phyloP scores from a whole-genome alignment of 2,888 invertebrate genomes.

The Lithosia quadra region DNA sequence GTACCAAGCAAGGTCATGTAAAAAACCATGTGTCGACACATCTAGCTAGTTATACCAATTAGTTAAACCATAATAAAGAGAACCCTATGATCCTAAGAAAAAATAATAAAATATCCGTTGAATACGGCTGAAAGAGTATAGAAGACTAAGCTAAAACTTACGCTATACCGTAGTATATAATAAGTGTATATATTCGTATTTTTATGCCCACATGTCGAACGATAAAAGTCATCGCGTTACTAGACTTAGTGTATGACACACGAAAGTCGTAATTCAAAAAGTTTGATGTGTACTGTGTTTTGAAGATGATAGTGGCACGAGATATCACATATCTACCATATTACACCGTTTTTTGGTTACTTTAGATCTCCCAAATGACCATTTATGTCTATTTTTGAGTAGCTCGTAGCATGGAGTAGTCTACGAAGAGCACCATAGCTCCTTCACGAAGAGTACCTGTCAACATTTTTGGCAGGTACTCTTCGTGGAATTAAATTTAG shows the following conservation, averaged over 20 bases:
- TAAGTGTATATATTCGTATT: slow-evolving; percentile 59
- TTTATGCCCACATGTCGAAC: slow-evolving; percentile 73
- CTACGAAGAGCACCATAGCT: no score
- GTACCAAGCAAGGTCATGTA: slow-evolving; percentile 20
- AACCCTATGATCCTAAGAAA: slow-evolving; percentile 2
- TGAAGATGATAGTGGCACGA: slow-evolving; percentile 42
- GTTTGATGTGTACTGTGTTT: slow-evolving; percentile 45
- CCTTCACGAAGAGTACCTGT: no score
- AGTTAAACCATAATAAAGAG: slow-evolving; percentile 21
- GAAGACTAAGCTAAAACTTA: slow-evolving; percentile 68
- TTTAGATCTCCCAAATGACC: not conserved
- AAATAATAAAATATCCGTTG: slow-evolving; percentile 51
- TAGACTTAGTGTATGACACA: slow-evolving; percentile 68
- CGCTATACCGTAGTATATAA: slow-evolving; percentile 50
- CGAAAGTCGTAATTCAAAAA: slow-evolving; percentile 73
- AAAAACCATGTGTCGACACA: slow-evolving; percentile 24
- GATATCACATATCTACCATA: slow-evolving; percentile 35
- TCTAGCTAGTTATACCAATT: not conserved
- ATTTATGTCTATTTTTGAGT: not conserved
- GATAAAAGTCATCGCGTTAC: slow-evolving; percentile 65
- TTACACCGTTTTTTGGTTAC: slow-evolving; percentile 4
- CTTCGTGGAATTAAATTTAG: no score
- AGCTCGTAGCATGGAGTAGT: no score
- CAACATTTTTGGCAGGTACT: no score
- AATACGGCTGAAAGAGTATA: slow-evolving; percentile 74